Evolutionary conservation across 2,113 vertebrate species (phyloP), one percentile per base, ranked within the genome.

Genomic region (Upupa epops): DNA sequence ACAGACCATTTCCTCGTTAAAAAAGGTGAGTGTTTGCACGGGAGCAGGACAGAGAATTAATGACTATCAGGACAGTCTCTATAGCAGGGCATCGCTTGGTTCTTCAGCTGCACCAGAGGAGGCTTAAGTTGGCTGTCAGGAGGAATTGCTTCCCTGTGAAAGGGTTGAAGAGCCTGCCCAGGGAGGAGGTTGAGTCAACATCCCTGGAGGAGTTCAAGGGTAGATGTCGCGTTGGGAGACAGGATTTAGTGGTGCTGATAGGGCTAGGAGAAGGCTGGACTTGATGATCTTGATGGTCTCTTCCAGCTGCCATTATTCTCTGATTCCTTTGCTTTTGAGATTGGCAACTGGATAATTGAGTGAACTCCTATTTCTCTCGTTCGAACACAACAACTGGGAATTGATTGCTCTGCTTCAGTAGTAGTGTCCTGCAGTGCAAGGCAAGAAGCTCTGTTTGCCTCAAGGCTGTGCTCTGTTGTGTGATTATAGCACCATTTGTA

Each of bases 21-120:
- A 92, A 78, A 92, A 91, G 85, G 90, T 84, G 74, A 89, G 46
- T 94, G 49, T 66, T 95, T 92, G 90, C 81, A 93, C 78, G 76
- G 78, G 28, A 65, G 61, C 37, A 92, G 61, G 64, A 42, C 40
- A 42, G 58, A 86, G 79, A 90, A 83, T 92, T 86, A 78, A 84
- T 46, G n/a, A n/a, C n/a, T 61, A 91, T 56, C 31, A 87, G 84
- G 64, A 60, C 88, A 81, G 37, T 80, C 59, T 87, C 37, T 76
- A 4, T 34, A 32, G 78, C 52, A 86, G 74, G 21, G 58, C 1
- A 0, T 17, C 86, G 65, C n/a, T 58, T 69, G 28, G 68, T 55
- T 73, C n/a, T 85, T 86, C 92, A 42, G 40, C 40, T 42, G 40
- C 40, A 42, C 40, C 40, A 42, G 40, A 42, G 40, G 40, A 42